These are phyloP conservation scores for Ibidorhyncha struthersii DNA, from an alignment of 2,113 vertebrate genomes.

Conservation along the genomic window DNA sequence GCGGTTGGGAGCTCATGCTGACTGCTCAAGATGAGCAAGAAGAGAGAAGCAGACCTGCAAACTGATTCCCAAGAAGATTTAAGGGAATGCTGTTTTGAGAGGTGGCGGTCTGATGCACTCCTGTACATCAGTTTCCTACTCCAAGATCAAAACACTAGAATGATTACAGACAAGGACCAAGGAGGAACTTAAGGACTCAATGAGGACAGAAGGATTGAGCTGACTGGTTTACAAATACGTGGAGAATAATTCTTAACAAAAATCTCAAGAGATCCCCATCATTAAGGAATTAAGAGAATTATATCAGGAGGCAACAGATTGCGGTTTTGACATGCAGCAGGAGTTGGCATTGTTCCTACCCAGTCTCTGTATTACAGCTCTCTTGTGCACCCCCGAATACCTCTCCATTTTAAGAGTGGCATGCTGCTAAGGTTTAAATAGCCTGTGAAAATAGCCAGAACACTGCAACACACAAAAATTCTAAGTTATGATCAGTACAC, in stretches of 20 bases:
- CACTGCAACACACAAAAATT: background rate
- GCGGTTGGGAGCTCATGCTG: background rate
- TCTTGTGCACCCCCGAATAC: background rate
- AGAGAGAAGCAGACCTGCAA: background rate
- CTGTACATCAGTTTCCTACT: background rate
- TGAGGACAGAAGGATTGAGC: background rate
- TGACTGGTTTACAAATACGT: background rate
- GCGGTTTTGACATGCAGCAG: background rate
- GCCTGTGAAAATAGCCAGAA: background rate
- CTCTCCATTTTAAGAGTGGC: background rate
- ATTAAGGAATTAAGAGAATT: background rate
- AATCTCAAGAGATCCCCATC: background rate
- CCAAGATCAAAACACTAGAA: background rate
- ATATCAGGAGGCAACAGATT: background rate
- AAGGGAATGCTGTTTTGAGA: background rate
- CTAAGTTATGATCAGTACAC: background rate
- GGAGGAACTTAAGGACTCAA: background rate
- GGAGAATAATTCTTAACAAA: background rate
- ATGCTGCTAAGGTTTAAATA: background rate
- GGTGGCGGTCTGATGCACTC: background rate
- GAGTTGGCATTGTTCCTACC: background rate
- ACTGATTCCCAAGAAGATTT: background rate
- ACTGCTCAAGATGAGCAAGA: background rate
- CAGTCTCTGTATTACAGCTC: background rate
- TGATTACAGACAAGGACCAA: background rate